A percentile compares a stretch with the other conserved stretches of the same genome.
Conservation (phyloP, 2,797 vertebrate genomes). For the Gambelia wislizenii region DNA sequence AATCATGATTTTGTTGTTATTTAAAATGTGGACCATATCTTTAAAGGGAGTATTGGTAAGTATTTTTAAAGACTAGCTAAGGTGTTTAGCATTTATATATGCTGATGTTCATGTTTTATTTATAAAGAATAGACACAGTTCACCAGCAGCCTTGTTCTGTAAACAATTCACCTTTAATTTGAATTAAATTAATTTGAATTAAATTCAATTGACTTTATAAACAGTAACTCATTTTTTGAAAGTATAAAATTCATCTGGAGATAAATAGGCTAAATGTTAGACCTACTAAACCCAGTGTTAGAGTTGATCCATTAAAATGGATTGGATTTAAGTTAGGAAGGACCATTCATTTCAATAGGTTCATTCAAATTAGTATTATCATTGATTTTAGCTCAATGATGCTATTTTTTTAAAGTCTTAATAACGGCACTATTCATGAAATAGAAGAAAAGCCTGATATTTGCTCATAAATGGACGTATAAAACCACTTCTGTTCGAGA, state of each 20-base stretch:
- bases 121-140: background rate
- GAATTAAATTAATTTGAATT: background rate
- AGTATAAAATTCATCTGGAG: constrained; percentile 15
- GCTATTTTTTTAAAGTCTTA: background rate
- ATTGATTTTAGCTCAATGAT: too few species aligned
- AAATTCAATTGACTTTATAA: background rate
- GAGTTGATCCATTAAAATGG: too few species aligned
- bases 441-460: background rate
- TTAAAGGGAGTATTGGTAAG: background rate
- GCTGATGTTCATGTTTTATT: background rate
- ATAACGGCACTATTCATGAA: background rate
- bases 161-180: constrained; percentile 8
- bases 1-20: background rate
- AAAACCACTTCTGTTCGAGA: background rate
- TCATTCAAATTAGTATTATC: too few species aligned
- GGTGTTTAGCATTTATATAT: background rate
- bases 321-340: too few species aligned
- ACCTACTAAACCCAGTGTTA: too few species aligned
- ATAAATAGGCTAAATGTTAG: constrained; percentile 13
- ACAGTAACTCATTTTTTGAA: constrained; percentile 20
- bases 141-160: background rate
- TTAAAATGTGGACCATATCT: constrained; percentile 4
- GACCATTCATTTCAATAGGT: too few species aligned
- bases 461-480: constrained; percentile 17
- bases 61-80: background rate